Base-by-base conservation (phyloP, 2,797 vertebrate species). In the Danio jaintianensis region DNA sequence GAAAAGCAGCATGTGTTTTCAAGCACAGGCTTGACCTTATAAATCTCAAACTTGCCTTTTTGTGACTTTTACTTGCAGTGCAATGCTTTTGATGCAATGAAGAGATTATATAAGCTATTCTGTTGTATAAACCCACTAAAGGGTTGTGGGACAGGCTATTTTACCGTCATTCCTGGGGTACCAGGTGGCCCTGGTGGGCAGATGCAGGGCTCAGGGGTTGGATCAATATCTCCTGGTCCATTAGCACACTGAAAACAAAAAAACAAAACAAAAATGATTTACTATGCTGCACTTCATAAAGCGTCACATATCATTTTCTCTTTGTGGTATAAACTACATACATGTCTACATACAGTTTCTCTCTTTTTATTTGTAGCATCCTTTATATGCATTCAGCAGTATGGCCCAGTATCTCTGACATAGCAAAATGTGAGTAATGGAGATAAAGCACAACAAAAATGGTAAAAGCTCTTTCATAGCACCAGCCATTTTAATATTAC, bases 171-270 rank as follows among this genome's bases (percentile, higher is more conserved):
- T 80, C 97, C 98, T 84, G 91, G 91, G 78, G 88, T 87, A 91
- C 98, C 98, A 83, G 95, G 93, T 62, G 94, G 90, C 86, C 98
- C 98, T 6, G 96, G 94, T 2, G 96, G 95, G 86, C 98, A 99
- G 77, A 91, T 48, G 87, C 98, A 99, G 4, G 98, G 96, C 80
- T 94, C 91, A 68, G 92, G 88, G 4, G 97, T 98, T 29, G 96
- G 93, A 79, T 96, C 95, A 63, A 93, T 84, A 47, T 96, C 95
- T 86, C 96, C 94, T 80, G 95, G 93, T 82, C 93, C 96, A 84
- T 96, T 96, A 82, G 95, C 90, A 78, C 97, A 99, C 98, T 99
- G 88, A 36, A 75, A 83, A 80, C n/a, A n/a, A 75, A 36, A 71
- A 11, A 66, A 66, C 20, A 81, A 15, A 53, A 66, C 29, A 45